Conservation (phyloP, 2,113 vertebrate genomes). For the Calyptommatus sinebrachiatus region DNA sequence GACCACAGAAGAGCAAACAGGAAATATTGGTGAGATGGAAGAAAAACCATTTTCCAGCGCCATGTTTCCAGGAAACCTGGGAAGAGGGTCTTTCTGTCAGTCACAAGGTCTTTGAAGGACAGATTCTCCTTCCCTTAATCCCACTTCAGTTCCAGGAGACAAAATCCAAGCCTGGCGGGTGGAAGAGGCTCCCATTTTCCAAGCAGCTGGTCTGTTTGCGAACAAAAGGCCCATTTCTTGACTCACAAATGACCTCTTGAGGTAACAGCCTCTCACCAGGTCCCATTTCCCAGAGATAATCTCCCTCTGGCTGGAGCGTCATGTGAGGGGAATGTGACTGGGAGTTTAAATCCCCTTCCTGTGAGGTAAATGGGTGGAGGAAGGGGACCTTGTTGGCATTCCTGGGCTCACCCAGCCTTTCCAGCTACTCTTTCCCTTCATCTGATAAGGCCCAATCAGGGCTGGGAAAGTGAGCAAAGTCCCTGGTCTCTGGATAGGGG, state of each 20-base stretch:
- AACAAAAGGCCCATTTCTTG: constrained; percentile 9
- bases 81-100: not conserved
- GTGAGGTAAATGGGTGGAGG: not conserved
- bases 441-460: not conserved
- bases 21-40: not conserved
- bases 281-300: not conserved
- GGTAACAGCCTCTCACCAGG: not conserved
- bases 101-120: not conserved
- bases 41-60: not conserved
- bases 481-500: too few relatives aligned
- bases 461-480: too few relatives aligned
- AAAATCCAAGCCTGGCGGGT: not conserved
- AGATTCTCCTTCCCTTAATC: not conserved
- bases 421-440: not conserved
- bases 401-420: not conserved
- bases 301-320: constrained; percentile 5
- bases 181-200: not conserved
- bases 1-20: not conserved
- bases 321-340: constrained; percentile 43
- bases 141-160: not conserved
- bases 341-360: not conserved
- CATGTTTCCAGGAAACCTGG: not conserved
- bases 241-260: constrained; percentile 16
- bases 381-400: not conserved
- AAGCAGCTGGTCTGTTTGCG: not conserved